Evolutionary conservation across 2,113 vertebrate species (phyloP), one percentile per base, ranked within the genome.

Genomic region (Bubo scandiacus): DNA sequence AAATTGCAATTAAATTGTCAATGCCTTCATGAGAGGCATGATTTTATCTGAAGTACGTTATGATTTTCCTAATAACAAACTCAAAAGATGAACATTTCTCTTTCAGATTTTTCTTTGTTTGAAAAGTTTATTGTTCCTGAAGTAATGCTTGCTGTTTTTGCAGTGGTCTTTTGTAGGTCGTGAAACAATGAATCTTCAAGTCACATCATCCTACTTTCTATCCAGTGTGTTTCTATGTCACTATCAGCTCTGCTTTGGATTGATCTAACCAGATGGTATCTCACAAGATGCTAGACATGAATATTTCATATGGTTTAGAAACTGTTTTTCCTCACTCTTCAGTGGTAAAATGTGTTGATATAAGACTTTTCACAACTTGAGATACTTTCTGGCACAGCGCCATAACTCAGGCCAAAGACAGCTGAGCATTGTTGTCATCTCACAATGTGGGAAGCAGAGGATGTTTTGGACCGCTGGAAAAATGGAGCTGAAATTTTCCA

Each of bases 211-310:
- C 49, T 75, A 9, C 32, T 84, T 81, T 59, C 68, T 55, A 5
- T 49, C 40, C 52, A 5, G 5, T 55, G 15, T n/a, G 16, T 78
- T 91, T 95, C 90, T 81, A 1, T 88, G 73, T 65, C 86, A 72
- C 72, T 88, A 57, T 61, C 91, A 75, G 47, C 91, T 94, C 91
- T 75, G 88, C 82, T 90, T 73, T 77, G 80, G 77, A 83, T 96
- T 92, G 86, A 94, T 96, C 86, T 94, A 57, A 78, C 80, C 96
- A 96, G 96, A 93, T 96, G 94, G 96, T 86, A 92, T 94, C 88
- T 97, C 92, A 95, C 68, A 87, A 88, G 91, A 96, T 81, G 72
- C 92, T 92, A 96, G 94, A 92, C 94, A 95, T 94, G 94, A 95
- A 95, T 96, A 94, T 96, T 96, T 97, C 93, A 92, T 97, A 82